Evolutionary conservation across 1,140 invertebrate species (phyloP).

Genomic region (Meloidogyne chitwoodi): DNA sequence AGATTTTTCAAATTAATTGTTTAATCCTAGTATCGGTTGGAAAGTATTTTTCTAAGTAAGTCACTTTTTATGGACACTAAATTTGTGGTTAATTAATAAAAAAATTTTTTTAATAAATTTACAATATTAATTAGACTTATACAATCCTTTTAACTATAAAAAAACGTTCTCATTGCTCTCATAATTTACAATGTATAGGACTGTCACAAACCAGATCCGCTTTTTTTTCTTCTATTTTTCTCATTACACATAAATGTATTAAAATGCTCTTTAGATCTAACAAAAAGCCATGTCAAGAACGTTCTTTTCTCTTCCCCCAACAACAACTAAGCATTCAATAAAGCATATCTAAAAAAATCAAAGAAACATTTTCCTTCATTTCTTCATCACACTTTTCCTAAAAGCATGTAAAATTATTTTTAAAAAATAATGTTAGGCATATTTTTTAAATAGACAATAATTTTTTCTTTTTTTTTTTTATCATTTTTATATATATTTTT

Average conservation of each 20-base stretch:
- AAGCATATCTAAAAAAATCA: neutral
- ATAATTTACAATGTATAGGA: neutral
- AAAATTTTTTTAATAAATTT: no score
- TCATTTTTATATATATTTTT: neutral
- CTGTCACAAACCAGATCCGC: neutral
- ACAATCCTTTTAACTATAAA: neutral
- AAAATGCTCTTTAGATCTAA: neutral
- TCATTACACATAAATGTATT: no score
- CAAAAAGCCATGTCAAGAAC: conserved; percentile 5
- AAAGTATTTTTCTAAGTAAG: no score
- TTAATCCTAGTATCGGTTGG: no score
- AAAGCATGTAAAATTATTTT: neutral
- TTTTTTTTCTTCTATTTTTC: neutral
- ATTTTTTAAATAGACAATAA: neutral
- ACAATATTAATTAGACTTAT: no score
- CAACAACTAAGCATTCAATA: neutral
- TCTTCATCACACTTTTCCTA: neutral
- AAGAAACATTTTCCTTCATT: neutral
- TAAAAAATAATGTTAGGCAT: neutral
- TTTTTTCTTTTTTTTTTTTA: neutral
- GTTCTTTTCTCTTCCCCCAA: neutral
- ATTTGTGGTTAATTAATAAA: no score
- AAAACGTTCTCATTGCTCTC: neutral
- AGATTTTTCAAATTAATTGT: no score
- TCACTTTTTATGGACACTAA: no score